Evolutionary conservation across 2,888 invertebrate species (phyloP), one percentile per base, ranked within the genome.

Genomic region (Agrilus cyanescens): DNA sequence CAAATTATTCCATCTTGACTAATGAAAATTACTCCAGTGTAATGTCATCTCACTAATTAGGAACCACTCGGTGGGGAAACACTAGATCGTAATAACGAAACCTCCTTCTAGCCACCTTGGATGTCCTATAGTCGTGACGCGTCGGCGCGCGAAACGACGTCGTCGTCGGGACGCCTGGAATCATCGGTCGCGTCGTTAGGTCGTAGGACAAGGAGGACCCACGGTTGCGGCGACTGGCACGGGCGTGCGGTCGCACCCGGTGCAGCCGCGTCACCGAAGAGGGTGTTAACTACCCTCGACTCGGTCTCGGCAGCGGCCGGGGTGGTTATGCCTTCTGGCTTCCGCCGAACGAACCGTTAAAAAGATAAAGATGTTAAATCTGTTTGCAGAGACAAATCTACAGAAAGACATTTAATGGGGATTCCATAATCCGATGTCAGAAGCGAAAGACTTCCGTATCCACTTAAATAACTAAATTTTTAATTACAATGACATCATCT

Each of bases 241-340:
- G 20, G 16, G 41, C 41, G 18, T 18, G n/a, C 38, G 18, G 39
- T 6, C 25, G 20, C 32, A 36, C n/a, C 39, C n/a, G 18, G 32
- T 31, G n/a, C n/a, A 39, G 32, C 50, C 49, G 50, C 51, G 50
- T 53, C 53, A 50, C 52, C 54, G 55, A 46, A 42, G 51, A 50
- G 48, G 46, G 51, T 48, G 57, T 54, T 52, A 50, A 53, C 51
- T 55, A 54, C 55, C 55, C 55, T 54, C 53, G 51, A 53, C 47
- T 47, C 53, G 50, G 56, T 51, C 52, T 53, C 56, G 51, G 53
- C 52, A 52, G 52, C 54, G 53, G 52, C 50, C 50, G 53, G 53
- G 52, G 48, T 50, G 25, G 37, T 14, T 25, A 25, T 25, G 25
- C 25, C 25, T 25, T 25, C 25, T 25, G 25, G 18, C 34, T 18